phyloP scores from a whole-genome alignment of 2,797 vertebrate species.

The Nothura maculosa region DNA sequence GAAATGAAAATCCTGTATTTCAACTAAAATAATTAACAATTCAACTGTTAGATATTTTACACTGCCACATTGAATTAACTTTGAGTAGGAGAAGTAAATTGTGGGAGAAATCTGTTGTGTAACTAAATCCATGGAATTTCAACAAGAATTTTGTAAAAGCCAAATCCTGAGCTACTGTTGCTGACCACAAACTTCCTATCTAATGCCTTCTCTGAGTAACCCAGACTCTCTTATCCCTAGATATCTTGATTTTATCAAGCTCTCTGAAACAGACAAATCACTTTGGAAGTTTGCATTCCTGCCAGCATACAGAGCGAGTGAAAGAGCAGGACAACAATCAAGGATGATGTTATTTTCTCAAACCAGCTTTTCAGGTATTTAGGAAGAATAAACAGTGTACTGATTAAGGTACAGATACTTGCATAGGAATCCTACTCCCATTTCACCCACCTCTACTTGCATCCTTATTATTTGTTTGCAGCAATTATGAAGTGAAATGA shows the following conservation, averaged over 20 bases:
- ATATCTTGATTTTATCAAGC: neutral
- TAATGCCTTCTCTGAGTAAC: neutral
- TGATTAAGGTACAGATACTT: neutral
- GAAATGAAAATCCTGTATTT: neutral
- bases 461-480: conserved; percentile 35
- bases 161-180: neutral
- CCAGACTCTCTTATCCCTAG: no score
- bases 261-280: neutral
- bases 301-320: no score
- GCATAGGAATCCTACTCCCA: neutral
- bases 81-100: neutral
- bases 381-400: neutral
- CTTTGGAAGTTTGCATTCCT: neutral
- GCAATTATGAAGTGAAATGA: conserved; percentile 54
- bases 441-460: neutral
- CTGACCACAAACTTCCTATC: neutral
- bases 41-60: neutral
- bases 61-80: neutral
- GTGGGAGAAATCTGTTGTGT: neutral
- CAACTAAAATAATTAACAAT: neutral
- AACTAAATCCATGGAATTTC: neutral
- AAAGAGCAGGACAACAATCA: neutral
- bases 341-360: neutral
- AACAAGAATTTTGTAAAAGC: neutral
- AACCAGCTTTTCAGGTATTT: neutral